These are phyloP conservation scores for Stictonetta naevosa DNA, from an alignment of 2,113 vertebrate species.

Conservation along the genomic window DNA sequence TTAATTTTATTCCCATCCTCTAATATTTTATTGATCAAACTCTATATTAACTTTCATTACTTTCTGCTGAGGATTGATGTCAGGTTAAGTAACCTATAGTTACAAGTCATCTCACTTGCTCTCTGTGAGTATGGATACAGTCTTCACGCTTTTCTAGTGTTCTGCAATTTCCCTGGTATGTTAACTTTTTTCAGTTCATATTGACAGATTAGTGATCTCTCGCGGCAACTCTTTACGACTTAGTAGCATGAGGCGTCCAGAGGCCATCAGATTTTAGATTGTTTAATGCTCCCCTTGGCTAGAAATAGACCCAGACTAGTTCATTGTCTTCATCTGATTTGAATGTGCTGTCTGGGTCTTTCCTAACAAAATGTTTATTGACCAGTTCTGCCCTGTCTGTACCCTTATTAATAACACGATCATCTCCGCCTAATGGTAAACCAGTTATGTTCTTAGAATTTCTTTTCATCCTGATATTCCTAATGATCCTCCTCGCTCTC, in stretches of 20 bases:
- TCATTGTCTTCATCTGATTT: neutral
- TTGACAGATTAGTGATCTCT: neutral
- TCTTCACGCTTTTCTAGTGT: neutral
- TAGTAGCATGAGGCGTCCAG: neutral
- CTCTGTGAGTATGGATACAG: neutral
- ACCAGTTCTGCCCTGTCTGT: neutral
- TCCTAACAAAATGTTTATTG: conserved; percentile 21
- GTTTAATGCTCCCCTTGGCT: neutral
- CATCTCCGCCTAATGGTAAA: neutral
- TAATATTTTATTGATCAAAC: conserved; percentile 71
- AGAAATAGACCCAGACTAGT: neutral
- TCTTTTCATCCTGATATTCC: neutral
- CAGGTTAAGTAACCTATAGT: conserved; percentile 51
- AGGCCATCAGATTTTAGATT: neutral
- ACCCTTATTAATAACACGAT: neutral
- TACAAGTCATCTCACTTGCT: neutral
- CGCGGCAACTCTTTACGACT: neutral
- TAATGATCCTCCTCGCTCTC: neutral
- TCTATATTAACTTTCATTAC: conserved; percentile 33
- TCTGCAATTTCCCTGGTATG: neutral
- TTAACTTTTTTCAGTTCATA: neutral
- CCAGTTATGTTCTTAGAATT: neutral
- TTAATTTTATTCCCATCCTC: conserved; percentile 68
- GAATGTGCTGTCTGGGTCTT: neutral
- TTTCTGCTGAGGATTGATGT: conserved; percentile 55